A percentile compares a stretch with the other conserved stretches of the same genome.
phyloP scores from a whole-genome alignment of 2,797 vertebrate genomes.

The Acanthurus tractus region DNA sequence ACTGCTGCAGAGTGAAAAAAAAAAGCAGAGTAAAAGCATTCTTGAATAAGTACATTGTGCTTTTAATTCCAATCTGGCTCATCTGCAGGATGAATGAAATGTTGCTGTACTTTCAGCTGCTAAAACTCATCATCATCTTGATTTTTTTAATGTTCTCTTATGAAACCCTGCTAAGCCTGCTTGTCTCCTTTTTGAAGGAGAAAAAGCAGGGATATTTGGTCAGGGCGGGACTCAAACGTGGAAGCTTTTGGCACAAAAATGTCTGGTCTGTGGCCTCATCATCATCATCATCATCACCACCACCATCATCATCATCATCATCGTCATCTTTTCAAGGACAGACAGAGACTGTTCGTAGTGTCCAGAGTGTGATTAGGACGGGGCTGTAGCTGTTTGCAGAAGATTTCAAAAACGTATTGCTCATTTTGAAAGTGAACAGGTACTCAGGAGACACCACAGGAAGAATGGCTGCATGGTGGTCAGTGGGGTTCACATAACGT shows the following conservation, averaged over 20 bases:
- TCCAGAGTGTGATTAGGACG: conserved; percentile 40
- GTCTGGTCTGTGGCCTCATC: conserved; percentile 18
- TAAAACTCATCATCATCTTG: conserved; percentile 20
- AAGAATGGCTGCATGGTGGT: not conserved
- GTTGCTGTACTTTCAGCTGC: conserved; percentile 1
- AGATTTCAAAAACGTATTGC: conserved; percentile 41
- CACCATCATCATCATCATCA: not conserved
- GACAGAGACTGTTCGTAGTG: conserved; percentile 49
- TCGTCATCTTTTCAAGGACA: conserved; percentile 36
- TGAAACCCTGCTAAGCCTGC: conserved; percentile 8
- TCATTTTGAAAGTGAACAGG: conserved; percentile 12
- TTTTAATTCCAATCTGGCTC: not conserved
- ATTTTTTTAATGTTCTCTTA: conserved; percentile 19
- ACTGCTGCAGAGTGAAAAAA: not conserved
- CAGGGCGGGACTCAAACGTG: conserved; percentile 33
- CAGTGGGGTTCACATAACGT: not conserved
- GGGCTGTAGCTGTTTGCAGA: conserved; percentile 33
- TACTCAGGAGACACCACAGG: conserved; percentile 11
- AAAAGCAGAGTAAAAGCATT: not conserved
- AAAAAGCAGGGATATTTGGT: conserved; percentile 41
- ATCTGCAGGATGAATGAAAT: not conserved
- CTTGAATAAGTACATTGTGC: not conserved
- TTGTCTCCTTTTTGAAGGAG: not conserved
- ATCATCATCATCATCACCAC: conserved; percentile 32
- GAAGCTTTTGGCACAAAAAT: conserved; percentile 49